A percentile compares a stretch with the other conserved stretches of the same genome.
Conservation (phyloP, 2,797 vertebrate species). For the Okamejei kenojei region DNA sequence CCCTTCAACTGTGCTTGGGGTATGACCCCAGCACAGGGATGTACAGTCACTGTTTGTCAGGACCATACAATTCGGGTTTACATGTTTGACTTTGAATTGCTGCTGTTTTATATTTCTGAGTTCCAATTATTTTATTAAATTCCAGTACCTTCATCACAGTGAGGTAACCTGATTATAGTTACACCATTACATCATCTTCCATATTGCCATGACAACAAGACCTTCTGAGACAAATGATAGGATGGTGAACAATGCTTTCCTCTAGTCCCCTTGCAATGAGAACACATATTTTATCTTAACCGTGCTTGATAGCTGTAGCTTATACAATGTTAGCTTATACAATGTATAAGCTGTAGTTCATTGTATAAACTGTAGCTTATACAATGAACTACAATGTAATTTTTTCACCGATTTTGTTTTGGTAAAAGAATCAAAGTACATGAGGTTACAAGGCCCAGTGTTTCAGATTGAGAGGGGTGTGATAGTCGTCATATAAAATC, state of each 20-base stretch:
- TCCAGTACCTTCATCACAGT: not conserved
- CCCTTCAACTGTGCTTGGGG: not conserved
- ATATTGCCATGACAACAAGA: not conserved
- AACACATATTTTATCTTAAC: not conserved
- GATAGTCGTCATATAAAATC: not conserved
- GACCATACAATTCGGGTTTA: not conserved
- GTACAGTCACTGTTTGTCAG: not conserved
- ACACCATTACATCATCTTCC: not conserved
- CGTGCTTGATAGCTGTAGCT: not conserved
- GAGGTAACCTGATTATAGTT: not conserved
- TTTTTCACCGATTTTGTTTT: not conserved
- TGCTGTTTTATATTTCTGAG: not conserved
- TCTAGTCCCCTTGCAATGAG: not conserved
- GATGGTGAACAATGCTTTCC: not conserved
- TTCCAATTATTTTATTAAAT: constrained; percentile 1
- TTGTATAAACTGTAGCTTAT: not conserved
- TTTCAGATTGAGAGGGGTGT: not conserved
- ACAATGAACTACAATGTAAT: not conserved
- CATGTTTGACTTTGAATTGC: not conserved
- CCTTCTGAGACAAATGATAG: not conserved
- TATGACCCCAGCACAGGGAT: not conserved
- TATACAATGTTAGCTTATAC: not conserved
- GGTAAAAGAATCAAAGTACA: not conserved
- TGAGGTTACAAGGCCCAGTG: not conserved
- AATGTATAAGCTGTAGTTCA: no score